phyloP scores from a whole-genome alignment of 1,140 invertebrate species.

The Rhynchophorus ferrugineus region DNA sequence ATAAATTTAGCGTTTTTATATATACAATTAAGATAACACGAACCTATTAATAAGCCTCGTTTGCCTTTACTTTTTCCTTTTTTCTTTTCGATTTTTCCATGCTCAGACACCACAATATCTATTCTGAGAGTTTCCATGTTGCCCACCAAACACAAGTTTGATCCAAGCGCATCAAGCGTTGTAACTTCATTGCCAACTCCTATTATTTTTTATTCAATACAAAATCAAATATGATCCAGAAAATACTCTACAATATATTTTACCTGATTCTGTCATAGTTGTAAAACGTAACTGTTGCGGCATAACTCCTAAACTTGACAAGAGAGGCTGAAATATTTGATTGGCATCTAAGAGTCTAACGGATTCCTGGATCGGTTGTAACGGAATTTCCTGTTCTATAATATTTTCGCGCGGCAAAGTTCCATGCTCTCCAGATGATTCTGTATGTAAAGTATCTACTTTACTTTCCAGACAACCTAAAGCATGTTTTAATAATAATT shows the following conservation, averaged over 20 bases:
- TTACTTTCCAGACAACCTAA: constrained; percentile 47
- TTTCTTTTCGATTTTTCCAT: constrained; percentile 47
- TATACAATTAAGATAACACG: neutral
- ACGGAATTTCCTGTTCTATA: constrained; percentile 44
- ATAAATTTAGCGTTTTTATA: neutral
- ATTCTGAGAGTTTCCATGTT: constrained; percentile 82
- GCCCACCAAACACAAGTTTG: constrained; percentile 80
- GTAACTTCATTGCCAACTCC: constrained; percentile 48
- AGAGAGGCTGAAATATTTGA: constrained; percentile 83
- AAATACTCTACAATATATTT: constrained; percentile 1
- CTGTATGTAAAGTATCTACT: constrained; percentile 51
- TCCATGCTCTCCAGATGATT: constrained; percentile 42
- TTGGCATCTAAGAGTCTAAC: constrained; percentile 80
- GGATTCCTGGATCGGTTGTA: constrained; percentile 74
- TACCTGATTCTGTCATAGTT: constrained; percentile 34
- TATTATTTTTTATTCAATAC: constrained; percentile 21
- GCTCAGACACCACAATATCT: constrained; percentile 87
- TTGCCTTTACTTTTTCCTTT: constrained; percentile 41
- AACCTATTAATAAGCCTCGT: constrained; percentile 17
- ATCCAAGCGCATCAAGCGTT: constrained; percentile 79
- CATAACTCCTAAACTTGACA: constrained; percentile 77
- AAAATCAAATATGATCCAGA: constrained; percentile 9
- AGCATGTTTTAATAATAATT: neutral
- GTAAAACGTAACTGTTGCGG: constrained; percentile 70
- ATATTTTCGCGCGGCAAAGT: constrained; percentile 39